Evolutionary conservation across 1,140 invertebrate species (phyloP).

Genomic region (Danaus melanippus): DNA sequence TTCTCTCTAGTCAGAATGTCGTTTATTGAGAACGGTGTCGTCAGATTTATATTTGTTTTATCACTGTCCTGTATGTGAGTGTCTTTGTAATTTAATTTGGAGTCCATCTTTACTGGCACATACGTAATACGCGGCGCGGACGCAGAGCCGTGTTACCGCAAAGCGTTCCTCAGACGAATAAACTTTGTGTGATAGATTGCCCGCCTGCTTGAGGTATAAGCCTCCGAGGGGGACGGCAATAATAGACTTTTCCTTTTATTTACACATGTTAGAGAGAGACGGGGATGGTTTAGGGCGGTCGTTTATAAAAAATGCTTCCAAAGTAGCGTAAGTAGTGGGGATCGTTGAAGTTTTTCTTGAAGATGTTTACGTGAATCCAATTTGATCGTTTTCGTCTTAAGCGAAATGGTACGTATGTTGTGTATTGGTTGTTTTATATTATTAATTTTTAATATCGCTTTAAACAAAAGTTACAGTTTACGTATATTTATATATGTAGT

Average conservation of each 20-base stretch:
- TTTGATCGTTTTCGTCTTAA: constrained; percentile 58
- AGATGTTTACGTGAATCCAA: constrained; percentile 69
- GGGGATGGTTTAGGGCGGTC: constrained; percentile 39
- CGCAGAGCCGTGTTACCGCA: constrained; percentile 51
- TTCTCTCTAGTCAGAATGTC: constrained; percentile 78
- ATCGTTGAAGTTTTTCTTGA: constrained; percentile 69
- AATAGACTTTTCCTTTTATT: constrained; percentile 8
- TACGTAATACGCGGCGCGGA: constrained; percentile 38
- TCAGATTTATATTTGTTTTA: constrained; percentile 54
- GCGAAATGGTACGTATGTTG: constrained; percentile 24
- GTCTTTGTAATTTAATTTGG: constrained; percentile 52
- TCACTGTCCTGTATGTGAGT: constrained; percentile 52
- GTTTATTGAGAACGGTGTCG: constrained; percentile 83
- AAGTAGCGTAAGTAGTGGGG: constrained; percentile 68
- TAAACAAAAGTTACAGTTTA: too few relatives aligned
- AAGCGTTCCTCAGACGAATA: constrained; percentile 67
- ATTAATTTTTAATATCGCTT: not conserved
- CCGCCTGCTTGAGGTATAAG: constrained; percentile 56
- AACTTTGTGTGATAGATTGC: constrained; percentile 65
- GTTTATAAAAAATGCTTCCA: constrained; percentile 63
- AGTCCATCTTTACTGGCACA: constrained; percentile 60
- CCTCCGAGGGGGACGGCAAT: constrained; percentile 47
- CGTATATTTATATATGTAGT: too few relatives aligned
- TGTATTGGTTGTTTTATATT: constrained; percentile 36
- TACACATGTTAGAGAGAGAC: constrained; percentile 28